Base-by-base conservation (phyloP, 2,888 invertebrate species). In the Notocelia uddmanniana region DNA sequence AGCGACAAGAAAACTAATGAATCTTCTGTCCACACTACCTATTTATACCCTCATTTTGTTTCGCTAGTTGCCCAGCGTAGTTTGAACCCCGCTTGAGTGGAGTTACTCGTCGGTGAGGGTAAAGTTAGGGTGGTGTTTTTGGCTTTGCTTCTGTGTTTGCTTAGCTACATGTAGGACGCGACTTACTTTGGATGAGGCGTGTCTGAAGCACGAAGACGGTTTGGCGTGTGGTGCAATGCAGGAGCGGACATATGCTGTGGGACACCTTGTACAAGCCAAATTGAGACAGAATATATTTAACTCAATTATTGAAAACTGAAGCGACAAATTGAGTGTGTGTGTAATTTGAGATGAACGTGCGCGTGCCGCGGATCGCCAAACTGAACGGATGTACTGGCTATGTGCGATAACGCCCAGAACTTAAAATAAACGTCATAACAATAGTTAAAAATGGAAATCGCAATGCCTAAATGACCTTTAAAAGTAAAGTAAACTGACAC, bases 91-190 rank as follows among this genome's bases (percentile, higher is more conserved):
- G 11, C n/a, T 6, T 55, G n/a, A 2, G 5, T n/a, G 34, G 41
- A 10, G 10, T n/a, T 10, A 1, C 11, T 18, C 21, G 45, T 3
- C 10, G 13, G 2, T 10, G 2, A n/a, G 18, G 54, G 13, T 71
- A 54, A 5, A 18, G 66, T 34, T 31, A 26, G 3, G 45, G 52
- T 70, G 70, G 71, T 55, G 54, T 3, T 34, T 59, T 31, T 10
- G 21, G 66, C 71, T 71, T 66, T 71, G 71, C 71, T 54, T 59
- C 66, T 52, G 71, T 70, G 70, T 71, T 71, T 71, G 71, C 54
- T 71, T 71, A 71, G 66, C 71, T 71, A 71, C 71, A 71, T 71
- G 71, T 71, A 71, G 71, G 52, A 71, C 66, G 66, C 70, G 70
- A 59, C 64, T 70, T 70, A 70, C 70, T 71, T 71, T 71, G 70